Evolutionary conservation across 2,113 vertebrate species (phyloP), one percentile per base, ranked within the genome.

Genomic region (Cryptomyrus ogoouensis): DNA sequence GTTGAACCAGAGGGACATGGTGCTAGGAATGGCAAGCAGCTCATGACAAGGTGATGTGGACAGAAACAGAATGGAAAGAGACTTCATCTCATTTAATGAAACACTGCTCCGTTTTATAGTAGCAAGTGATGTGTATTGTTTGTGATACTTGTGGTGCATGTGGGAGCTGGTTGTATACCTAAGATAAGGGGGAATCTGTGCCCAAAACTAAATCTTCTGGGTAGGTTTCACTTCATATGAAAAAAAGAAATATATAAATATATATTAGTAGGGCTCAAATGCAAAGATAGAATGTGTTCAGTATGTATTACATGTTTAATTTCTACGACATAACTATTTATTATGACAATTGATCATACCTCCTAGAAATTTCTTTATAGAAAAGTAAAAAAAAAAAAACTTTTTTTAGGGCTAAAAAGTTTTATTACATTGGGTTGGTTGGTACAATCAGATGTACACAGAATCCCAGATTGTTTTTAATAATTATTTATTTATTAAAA

Each of bases 301-400:
- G 15, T 80, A 80, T 80, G 74, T 80, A 42, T 77, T 77, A 77
- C 70, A 35, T 70, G 62, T 80, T 80, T 80, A 80, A 80, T 80
- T 80, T 19, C 4, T 80, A 80, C 7, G 15, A 42, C 35, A 42
- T 77, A 15, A 80, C 42, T 80, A 80, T 42, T 80, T 80, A 80
- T 80, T 80, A 80, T 80, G 39, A 80, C 31, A 19, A 77, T 39
- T 77, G n/a, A 66, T n/a, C n/a, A 1, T 66, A 42, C 35, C 17
- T 80, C 74, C 31, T 80, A 42, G 31, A 39, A 77, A 39, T 12
- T 77, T 17, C 70, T 77, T 39, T 39, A 77, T 39, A 39, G 9
- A 77, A 77, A 74, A 77, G 2, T 12, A 27, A 62, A 62, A 66
- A 3, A 50, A 44, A 44, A 44, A 2, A 62, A 62, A 2, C 21